Evolutionary conservation across 2,797 vertebrate species (phyloP), one percentile per base, ranked within the genome.

Genomic region (Novumbra hubbsi): DNA sequence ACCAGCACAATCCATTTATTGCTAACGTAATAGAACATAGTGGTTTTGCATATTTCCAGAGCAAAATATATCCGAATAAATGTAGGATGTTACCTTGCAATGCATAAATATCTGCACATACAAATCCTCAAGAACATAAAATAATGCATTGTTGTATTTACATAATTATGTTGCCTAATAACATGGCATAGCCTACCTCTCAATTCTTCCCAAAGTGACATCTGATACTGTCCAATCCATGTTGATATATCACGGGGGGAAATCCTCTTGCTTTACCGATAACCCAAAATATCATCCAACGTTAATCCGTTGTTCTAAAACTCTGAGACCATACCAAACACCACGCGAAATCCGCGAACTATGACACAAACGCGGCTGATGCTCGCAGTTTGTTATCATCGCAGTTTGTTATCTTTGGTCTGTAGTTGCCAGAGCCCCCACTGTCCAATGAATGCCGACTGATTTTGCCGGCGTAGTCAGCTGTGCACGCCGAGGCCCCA

Each of bases 381-480:
- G 79, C 60, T 79, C 74, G 57, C 64, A 41, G 73, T 71, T 49
- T 74, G 64, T 73, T 24, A 67, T 86, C 83, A 70, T 86, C 74
- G 57, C 64, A 41, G 73, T 71, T 49, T 74, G 64, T 73, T 24
- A 67, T 86, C 83, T 68, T 86, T 87, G 84, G 87, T 81, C 64
- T 76, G 63, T 11, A 27, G 50, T 76, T 17, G 70, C 72, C 71
- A 68, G 70, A 38, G 38, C 67, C 34, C 55, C 67, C 74, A 19
- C 78, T 68, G 80, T 73, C 75, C 79, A 83, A 77, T 76, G 78
- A 81, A 82, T 55, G 9, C 41, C 76, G 76, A 68, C 70, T 68
- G 76, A 41, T 60, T 79, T 63, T 70, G 73, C 78, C 74, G 74
- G 80, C 72, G 67, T 73, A 70, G 72, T 71, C 73, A 45, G 74